Conservation (phyloP, 2,888 invertebrate species). For the Cyrtodaria siliqua region DNA sequence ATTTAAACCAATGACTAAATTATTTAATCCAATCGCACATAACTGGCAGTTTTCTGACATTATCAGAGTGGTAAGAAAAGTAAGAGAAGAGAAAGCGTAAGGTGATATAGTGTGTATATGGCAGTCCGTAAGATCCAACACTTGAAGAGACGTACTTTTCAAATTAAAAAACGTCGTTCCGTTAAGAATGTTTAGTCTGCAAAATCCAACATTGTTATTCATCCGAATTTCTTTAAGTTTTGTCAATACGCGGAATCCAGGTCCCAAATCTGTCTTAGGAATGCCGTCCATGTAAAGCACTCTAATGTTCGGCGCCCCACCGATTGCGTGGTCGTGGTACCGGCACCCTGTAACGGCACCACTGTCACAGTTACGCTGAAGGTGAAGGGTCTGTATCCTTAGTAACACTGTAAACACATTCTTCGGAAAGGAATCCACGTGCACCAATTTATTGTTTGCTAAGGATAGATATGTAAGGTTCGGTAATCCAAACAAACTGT, state of each 20-base stretch:
- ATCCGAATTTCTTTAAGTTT: background rate
- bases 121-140: background rate
- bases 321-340: background rate
- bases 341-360: background rate
- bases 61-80: background rate
- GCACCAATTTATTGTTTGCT: too few relatives aligned
- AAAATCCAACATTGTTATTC: background rate
- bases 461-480: too few relatives aligned
- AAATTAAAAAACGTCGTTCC: background rate
- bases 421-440: too few relatives aligned
- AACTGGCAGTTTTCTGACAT: background rate
- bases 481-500: too few relatives aligned
- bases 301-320: background rate
- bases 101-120: background rate
- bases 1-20: background rate
- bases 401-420: too few relatives aligned
- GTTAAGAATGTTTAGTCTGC: background rate
- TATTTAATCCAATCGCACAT: background rate
- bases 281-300: background rate
- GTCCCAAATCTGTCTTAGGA: background rate
- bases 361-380: background rate
- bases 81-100: background rate
- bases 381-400: background rate
- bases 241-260: background rate
- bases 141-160: background rate